A percentile compares a stretch with the other conserved stretches of the same genome.
phyloP scores from a whole-genome alignment of 2,113 vertebrate species.

The Tichodroma muraria region DNA sequence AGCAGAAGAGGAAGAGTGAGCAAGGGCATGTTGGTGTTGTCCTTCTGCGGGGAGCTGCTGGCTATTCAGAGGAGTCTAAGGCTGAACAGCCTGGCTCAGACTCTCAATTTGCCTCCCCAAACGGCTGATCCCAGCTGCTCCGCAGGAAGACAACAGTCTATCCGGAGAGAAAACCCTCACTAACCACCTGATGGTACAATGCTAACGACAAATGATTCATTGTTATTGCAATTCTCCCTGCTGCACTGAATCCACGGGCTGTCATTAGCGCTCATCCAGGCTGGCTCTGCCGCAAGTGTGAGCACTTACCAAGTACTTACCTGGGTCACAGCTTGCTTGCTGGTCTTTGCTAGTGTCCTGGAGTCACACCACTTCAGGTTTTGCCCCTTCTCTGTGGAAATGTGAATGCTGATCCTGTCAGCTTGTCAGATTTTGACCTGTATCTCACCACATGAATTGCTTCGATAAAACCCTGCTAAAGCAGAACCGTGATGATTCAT shows the following conservation, averaged over 20 bases:
- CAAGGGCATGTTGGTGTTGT: fast-evolving
- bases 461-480: background rate
- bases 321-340: background rate
- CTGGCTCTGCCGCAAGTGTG: background rate
- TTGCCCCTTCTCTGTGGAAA: background rate
- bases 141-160: background rate
- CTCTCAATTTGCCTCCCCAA: background rate
- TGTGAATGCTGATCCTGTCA: background rate
- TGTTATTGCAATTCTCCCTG: background rate
- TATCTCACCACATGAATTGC: background rate
- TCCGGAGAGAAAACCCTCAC: background rate
- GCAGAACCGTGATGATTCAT: background rate
- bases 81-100: background rate
- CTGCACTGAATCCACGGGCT: background rate
- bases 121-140: conserved; percentile 12
- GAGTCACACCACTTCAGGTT: background rate
- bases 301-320: background rate
- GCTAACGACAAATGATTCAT: background rate
- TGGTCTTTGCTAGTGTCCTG: background rate
- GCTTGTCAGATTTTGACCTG: background rate
- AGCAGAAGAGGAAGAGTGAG: background rate
- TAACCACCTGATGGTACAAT: background rate
- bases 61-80: background rate
- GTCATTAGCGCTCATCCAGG: background rate
- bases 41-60: background rate